Evolutionary conservation across 2,888 invertebrate species (phyloP).

Genomic region (Teinopalpus imperialis): DNA sequence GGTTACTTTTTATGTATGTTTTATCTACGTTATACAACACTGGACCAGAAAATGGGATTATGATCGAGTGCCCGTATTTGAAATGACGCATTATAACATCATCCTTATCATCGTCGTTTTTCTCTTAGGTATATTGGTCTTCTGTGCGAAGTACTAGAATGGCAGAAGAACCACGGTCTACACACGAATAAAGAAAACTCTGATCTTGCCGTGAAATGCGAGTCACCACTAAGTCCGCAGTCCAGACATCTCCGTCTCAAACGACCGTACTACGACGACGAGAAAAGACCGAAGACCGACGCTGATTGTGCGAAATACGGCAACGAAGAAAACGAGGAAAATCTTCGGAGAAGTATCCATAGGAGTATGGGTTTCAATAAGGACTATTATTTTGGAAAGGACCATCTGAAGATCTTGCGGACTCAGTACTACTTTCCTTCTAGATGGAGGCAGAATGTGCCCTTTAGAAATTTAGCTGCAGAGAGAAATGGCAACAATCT

Average conservation of each 20-base stretch:
- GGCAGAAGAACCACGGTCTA: constrained; percentile 86
- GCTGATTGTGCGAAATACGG: constrained; percentile 52
- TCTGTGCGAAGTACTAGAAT: constrained; percentile 92
- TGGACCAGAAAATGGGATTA: no score
- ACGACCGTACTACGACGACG: constrained; percentile 58
- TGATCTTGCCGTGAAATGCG: constrained; percentile 78
- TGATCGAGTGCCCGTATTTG: no score
- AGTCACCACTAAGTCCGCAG: constrained; percentile 65
- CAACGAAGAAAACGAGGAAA: constrained; percentile 71
- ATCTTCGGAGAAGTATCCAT: constrained; percentile 43
- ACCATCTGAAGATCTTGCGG: constrained; percentile 59
- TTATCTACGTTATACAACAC: no score
- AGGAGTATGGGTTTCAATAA: constrained; percentile 41
- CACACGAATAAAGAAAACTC: constrained; percentile 73
- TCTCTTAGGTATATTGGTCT: constrained; percentile 89
- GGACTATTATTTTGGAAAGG: constrained; percentile 61
- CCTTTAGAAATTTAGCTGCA: constrained; percentile 61
- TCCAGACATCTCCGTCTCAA: constrained; percentile 58
- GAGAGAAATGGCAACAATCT: constrained; percentile 86
- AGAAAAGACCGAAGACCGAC: constrained; percentile 50
- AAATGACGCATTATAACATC: no score
- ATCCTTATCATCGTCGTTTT: no score
- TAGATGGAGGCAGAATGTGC: constrained; percentile 72
- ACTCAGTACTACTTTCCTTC: constrained; percentile 66
- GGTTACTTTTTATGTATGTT: no score